Conservation (phyloP, 2,888 invertebrate species). For the Galeruca laticollis region DNA sequence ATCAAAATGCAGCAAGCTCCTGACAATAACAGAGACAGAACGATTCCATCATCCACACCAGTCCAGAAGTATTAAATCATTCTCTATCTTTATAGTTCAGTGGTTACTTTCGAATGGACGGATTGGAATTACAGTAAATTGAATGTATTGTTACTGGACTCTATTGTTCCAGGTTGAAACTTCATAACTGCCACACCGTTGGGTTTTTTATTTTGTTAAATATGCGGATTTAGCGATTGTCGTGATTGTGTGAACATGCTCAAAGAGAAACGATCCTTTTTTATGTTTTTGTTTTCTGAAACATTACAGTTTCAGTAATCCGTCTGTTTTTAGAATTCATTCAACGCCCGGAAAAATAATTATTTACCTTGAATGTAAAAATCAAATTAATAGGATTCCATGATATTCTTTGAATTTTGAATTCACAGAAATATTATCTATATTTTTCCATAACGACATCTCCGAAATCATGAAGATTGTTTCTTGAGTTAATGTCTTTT, state of each 20-base stretch:
- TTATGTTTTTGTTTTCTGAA: not conserved
- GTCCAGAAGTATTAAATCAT: conserved; percentile 39
- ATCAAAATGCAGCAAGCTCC: no score
- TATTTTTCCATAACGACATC: no score
- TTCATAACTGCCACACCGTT: conserved; percentile 2
- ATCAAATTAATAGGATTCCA: not conserved
- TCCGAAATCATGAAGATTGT: no score
- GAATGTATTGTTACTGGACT: conserved; percentile 37
- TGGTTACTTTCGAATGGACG: conserved; percentile 39
- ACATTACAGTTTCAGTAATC: not conserved
- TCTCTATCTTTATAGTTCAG: conserved; percentile 41
- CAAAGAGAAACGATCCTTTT: not conserved
- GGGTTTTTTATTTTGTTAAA: conserved; percentile 9
- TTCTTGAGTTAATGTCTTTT: no score
- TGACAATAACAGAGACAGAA: not conserved
- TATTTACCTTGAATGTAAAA: not conserved
- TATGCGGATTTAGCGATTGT: conserved; percentile 7
- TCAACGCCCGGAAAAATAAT: not conserved
- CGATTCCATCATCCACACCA: not conserved
- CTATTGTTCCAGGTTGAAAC: conserved; percentile 24
- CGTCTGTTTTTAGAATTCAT: not conserved
- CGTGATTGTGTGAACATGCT: not conserved
- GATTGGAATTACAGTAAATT: conserved; percentile 41
- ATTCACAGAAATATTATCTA: no score
- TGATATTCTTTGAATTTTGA: no score